Base-by-base conservation (phyloP, 2,888 invertebrate genomes). In the Hydrotaea diabolus region DNA sequence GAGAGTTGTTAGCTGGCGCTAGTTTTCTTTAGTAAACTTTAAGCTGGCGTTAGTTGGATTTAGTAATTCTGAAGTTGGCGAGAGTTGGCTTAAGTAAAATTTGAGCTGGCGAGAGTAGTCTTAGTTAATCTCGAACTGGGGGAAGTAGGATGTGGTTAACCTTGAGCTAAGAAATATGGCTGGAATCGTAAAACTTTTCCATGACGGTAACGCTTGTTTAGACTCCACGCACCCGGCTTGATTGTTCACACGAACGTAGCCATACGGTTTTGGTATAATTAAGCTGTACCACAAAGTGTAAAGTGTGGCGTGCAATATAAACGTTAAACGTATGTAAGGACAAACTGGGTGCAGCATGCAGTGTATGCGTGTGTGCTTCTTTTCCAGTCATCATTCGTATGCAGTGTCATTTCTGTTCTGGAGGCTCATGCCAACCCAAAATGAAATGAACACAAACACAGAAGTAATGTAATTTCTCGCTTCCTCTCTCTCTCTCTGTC, bases 261-360 rank as follows among this genome's bases (percentile, higher is more conserved):
- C 64, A 77, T 55, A 73, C 62, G 43, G 46, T 73, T 72, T 62
- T 39, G 55, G 15, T 77, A 85, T 80, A 85, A 80, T 85, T 85
- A 81, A 73, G 78, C 76, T 46, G 76, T 59, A 73, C 76, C 85
- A 69, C 77, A 83, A 81, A 71, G 31, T 83, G 77, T 46, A 83
- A 81, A 71, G 43, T 83, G 77, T 46, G 72, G 66, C 77, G 77
- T 55, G 76, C 39, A 66, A 66, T 43, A 75, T 72, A 81, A 72
- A 77, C 43, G 55, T 72, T 57, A 59, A 73, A 46, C 11, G 36
- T 74, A 26, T 21, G 21, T 21, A 71, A 9, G 46, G 46, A 26
- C 1, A 15, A 5, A 55, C 8, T 55, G 46, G 62, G 62, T 43
- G 36, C 71, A 73, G 11, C 26, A 0, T 8, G n/a, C 11, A 39